Evolutionary conservation across 2,113 vertebrate genomes (phyloP).

Genomic region (Chlorocebus sabaeus): DNA sequence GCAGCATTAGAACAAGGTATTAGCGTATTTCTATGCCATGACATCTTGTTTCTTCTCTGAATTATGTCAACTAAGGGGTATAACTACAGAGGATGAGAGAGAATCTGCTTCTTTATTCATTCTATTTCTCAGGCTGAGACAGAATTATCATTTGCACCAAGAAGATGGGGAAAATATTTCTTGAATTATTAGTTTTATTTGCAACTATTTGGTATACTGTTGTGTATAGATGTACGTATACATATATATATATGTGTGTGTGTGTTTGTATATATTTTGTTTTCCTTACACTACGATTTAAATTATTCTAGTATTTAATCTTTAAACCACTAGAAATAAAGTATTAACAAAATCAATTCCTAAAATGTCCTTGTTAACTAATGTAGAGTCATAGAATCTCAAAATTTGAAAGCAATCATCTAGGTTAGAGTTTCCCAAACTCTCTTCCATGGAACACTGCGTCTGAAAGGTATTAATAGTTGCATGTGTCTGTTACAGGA

Average conservation of each 20-base stretch:
- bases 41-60: neutral
- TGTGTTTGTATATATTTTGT: too few relatives aligned
- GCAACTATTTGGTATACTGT: neutral
- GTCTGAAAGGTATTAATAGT: neutral
- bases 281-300: neutral
- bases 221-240: neutral
- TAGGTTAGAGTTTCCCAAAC: neutral
- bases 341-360: neutral
- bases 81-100: neutral
- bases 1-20: neutral
- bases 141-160: neutral
- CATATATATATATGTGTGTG: accelerated
- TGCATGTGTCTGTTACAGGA: neutral
- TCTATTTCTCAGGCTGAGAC: neutral
- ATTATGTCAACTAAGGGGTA: neutral
- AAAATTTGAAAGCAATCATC: neutral
- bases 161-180: neutral
- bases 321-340: neutral
- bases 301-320: neutral
- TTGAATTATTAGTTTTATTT: neutral
- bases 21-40: neutral
- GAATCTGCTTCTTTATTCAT: neutral
- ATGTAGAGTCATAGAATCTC: neutral
- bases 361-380: neutral
- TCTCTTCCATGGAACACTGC: neutral